phyloP scores from a whole-genome alignment of 2,113 vertebrate genomes.

The Cepphus grylle region DNA sequence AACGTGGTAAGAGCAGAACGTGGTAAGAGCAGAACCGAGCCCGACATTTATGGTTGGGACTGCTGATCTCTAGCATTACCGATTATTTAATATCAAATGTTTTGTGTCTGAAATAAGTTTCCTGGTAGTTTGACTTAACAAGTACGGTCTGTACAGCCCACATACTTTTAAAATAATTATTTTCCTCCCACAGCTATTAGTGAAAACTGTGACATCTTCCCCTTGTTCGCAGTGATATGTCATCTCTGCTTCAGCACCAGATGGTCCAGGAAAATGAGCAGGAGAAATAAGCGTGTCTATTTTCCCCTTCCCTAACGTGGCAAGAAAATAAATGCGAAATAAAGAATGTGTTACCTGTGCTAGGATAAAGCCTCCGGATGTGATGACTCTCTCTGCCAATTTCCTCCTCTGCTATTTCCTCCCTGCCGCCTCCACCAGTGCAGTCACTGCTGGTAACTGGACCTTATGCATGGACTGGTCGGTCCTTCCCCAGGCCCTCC shows the following conservation, averaged over 20 bases:
- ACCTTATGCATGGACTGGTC: background rate
- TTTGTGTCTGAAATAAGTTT: constrained; percentile 63
- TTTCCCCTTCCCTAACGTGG: constrained; percentile 24
- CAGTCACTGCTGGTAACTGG: background rate
- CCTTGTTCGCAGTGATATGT: constrained; percentile 58
- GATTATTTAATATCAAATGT: constrained; percentile 49
- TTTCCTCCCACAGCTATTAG: constrained; percentile 68
- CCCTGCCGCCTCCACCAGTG: background rate
- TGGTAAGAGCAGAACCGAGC: background rate
- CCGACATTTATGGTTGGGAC: background rate
- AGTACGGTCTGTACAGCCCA: constrained; percentile 62
- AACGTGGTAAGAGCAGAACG: background rate
- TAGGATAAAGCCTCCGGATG: constrained; percentile 26
- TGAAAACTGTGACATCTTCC: constrained; percentile 67
- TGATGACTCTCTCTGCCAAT: background rate
- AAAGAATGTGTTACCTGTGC: constrained; percentile 48
- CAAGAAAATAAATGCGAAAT: constrained; percentile 37
- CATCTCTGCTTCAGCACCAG: constrained; percentile 63
- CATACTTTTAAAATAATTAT: constrained; percentile 70
- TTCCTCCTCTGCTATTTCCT: background rate
- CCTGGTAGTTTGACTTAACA: constrained; percentile 64
- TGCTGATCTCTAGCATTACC: constrained; percentile 24
- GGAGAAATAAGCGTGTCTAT: constrained; percentile 53
- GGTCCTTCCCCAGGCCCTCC: background rate
- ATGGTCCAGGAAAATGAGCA: constrained; percentile 68